Evolutionary conservation across 1,140 invertebrate species (phyloP).

Genomic region (Leucophenga varia): DNA sequence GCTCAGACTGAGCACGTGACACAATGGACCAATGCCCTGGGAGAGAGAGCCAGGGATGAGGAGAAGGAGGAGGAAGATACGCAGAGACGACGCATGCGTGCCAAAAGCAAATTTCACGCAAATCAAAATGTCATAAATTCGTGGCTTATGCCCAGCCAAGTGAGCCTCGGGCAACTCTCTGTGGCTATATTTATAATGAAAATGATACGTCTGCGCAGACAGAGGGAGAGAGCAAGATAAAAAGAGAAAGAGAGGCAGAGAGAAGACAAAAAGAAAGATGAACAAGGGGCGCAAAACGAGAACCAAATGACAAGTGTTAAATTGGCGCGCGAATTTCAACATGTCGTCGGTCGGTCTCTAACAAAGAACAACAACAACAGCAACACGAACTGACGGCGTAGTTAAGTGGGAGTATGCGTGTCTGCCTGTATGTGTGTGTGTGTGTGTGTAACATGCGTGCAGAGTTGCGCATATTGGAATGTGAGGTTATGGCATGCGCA

Average conservation of each 20-base stretch:
- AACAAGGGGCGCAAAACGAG: conserved; percentile 15
- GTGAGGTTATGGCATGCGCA: too few species aligned
- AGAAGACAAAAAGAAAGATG: conserved; percentile 3
- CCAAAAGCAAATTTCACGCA: conserved; percentile 56
- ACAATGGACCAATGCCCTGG: too few species aligned
- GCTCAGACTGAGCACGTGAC: conserved; percentile 38
- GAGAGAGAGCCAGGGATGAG: too few species aligned
- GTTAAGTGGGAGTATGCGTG: too few species aligned
- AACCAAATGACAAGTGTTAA: conserved; percentile 47
- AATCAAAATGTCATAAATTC: conserved; percentile 57
- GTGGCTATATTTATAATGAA: conserved; percentile 47
- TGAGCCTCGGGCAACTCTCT: conserved; percentile 20
- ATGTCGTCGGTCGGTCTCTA: conserved; percentile 39
- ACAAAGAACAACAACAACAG: conserved; percentile 33
- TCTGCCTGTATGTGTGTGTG: too few species aligned
- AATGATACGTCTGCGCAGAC: conserved; percentile 40
- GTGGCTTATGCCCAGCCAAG: conserved; percentile 34
- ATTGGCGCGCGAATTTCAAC: conserved; percentile 49
- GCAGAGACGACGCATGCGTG: conserved; percentile 46
- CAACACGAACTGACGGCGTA: too few species aligned
- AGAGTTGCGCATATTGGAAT: too few species aligned
- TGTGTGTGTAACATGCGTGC: too few species aligned
- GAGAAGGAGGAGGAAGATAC: conserved; percentile 8
- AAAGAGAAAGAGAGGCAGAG: neutral
- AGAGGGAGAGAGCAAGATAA: neutral